Conservation (phyloP, 2,797 vertebrate genomes). For the Accipiter badius region DNA sequence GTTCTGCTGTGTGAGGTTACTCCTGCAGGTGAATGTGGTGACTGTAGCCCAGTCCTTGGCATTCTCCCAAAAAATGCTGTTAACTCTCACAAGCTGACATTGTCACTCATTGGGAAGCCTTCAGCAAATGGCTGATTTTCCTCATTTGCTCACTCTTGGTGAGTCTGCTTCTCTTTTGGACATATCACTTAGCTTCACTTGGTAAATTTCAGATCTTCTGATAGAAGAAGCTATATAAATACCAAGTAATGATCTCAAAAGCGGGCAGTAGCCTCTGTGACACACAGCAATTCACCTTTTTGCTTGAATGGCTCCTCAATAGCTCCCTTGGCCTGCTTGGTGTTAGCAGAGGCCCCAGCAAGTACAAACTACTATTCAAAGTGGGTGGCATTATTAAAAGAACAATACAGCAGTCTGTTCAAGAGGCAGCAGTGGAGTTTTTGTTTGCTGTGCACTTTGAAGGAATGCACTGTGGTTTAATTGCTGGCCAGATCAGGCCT, state of each 20-base stretch:
- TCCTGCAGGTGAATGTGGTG: not conserved
- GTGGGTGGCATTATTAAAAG: conserved; percentile 28
- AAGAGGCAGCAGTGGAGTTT: not conserved
- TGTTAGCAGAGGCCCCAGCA: not conserved
- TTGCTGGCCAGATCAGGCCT: not conserved
- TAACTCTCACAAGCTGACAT: not conserved
- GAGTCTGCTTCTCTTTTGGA: not conserved
- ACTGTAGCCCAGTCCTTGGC: not conserved
- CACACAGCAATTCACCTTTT: not conserved
- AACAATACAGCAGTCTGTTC: not conserved
- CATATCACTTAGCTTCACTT: not conserved
- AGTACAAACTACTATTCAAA: not conserved
- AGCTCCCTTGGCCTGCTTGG: not conserved
- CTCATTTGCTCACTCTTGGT: not conserved
- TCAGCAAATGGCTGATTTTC: not conserved
- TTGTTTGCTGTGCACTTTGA: not conserved
- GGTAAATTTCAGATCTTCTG: not conserved
- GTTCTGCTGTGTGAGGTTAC: not conserved
- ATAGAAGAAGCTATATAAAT: not conserved
- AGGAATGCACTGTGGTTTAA: not conserved
- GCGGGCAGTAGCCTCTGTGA: not conserved
- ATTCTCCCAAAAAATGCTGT: not conserved
- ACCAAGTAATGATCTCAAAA: not conserved
- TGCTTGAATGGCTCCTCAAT: not conserved
- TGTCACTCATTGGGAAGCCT: not conserved